A percentile compares a stretch with the other conserved stretches of the same genome.
phyloP scores from a whole-genome alignment of 2,113 vertebrate genomes.

The Ifrita kowaldi region DNA sequence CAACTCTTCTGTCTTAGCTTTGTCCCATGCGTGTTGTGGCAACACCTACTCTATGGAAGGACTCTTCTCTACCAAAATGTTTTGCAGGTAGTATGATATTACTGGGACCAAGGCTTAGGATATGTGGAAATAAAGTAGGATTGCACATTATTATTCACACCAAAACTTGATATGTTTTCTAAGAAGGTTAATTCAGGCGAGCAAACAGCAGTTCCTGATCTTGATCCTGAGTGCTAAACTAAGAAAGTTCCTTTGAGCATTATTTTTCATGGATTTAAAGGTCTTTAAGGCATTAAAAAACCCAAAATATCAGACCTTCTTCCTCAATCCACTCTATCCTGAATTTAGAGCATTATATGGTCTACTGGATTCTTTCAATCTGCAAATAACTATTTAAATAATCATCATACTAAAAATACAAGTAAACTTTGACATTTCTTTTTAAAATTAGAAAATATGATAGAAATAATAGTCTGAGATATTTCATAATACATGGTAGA shows the following conservation, averaged over 20 bases:
- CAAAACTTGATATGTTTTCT: background rate
- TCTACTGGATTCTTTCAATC: background rate
- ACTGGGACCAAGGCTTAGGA: background rate
- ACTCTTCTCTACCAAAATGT: background rate
- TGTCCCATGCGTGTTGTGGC: background rate
- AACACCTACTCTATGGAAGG: background rate
- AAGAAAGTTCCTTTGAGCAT: background rate
- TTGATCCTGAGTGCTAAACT: background rate
- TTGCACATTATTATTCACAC: background rate
- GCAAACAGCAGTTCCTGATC: background rate
- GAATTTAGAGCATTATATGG: background rate
- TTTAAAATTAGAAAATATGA: background rate
- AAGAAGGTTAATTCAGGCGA: background rate
- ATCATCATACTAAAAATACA: background rate
- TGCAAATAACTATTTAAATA: background rate
- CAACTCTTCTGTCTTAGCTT: background rate
- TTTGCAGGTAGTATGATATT: background rate
- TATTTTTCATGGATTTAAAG: background rate
- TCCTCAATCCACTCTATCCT: background rate
- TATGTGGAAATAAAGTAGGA: background rate
- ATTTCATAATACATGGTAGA: background rate
- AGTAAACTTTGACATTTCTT: background rate
- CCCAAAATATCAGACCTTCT: background rate
- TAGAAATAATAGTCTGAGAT: background rate
- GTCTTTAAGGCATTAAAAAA: background rate